Conservation (phyloP, 1,140 invertebrate species). For the Tenebrio molitor region DNA sequence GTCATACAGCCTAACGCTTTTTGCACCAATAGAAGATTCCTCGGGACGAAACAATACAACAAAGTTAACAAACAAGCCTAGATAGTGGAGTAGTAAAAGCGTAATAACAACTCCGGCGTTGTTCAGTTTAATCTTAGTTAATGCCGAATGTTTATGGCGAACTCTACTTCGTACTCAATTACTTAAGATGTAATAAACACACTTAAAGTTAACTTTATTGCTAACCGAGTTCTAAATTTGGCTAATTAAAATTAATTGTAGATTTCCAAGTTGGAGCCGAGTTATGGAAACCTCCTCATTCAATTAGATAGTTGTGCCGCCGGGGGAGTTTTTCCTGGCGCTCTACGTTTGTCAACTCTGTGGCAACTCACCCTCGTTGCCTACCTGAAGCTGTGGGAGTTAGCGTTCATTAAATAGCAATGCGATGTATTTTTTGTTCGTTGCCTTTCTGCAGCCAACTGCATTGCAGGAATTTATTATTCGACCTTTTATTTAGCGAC, state of each 20-base stretch:
- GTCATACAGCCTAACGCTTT: conserved; percentile 14
- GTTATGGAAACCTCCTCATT: neutral
- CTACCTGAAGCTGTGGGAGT: conserved; percentile 32
- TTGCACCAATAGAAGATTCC: conserved; percentile 14
- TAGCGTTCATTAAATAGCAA: conserved; percentile 40
- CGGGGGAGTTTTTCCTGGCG: neutral
- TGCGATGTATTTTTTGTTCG: conserved; percentile 32
- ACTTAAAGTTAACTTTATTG: conserved; percentile 35
- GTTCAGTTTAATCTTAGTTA: conserved; percentile 24
- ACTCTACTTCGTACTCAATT: conserved; percentile 34
- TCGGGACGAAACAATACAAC: conserved; percentile 9
- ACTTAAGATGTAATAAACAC: conserved; percentile 40
- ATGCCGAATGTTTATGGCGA: conserved; percentile 28
- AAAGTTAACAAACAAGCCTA: conserved; percentile 13
- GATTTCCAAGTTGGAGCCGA: conserved; percentile 19
- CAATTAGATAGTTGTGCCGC: neutral
- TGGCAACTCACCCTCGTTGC: conserved; percentile 12
- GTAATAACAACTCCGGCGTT: conserved; percentile 13
- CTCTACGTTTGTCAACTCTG: conserved; percentile 9
- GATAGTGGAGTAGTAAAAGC: conserved; percentile 20
- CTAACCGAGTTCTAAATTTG: conserved; percentile 40
- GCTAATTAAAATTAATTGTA: conserved; percentile 36
- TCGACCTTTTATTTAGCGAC: conserved; percentile 35
- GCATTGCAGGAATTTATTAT: conserved; percentile 35
- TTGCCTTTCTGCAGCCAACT: conserved; percentile 32